Evolutionary conservation across 1,140 invertebrate genomes (phyloP), one percentile per base, ranked within the genome.

Genomic region (Pantala flavescens): DNA sequence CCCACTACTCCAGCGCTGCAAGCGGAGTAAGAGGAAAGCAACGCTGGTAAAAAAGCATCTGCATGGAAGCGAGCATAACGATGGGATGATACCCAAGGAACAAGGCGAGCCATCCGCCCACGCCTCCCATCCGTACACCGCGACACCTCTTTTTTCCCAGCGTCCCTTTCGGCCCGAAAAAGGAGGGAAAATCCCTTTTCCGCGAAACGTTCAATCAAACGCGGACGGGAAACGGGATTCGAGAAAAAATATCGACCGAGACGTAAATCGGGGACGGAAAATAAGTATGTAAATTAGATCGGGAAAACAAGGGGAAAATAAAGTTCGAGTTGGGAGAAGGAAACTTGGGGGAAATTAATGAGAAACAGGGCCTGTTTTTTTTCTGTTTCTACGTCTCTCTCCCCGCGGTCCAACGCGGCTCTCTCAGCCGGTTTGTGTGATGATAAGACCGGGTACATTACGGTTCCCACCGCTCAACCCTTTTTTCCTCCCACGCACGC

Each of bases 201-300:
- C 28, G 28, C 49, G n/a, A 63, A 63, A 12, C 49, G n/a, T 63
- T 63, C 49, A 21, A 63, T 63, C 49, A 63, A 63, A 63, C 2
- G 12, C 49, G n/a, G 49, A 19, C 49, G 49, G 49, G n/a, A 63
- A 36, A 36, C 28, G 28, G 9, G 28, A 2, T 36, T 36, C 9
- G 28, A 5, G 28, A 63, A 63, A 63, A 63, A 21, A 63, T 7
- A 21, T 19, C 14, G 14, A 63, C n/a, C 14, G n/a, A 14, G 12
- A 63, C 12, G n/a, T 3, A 63, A 63, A 7, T 21, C 16, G n/a
- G 49, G 49, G 3, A 3, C 49, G 49, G 12, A 63, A 63, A 63
- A 63, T 63, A 63, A 63, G 49, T 63, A 63, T 63, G 49, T 63
- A 63, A 63, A 63, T 63, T 63, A 63, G 49, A 63, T 63, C 49